Evolutionary conservation across 2,888 invertebrate species (phyloP), one percentile per base, ranked within the genome.

Genomic region (Lacanobia oleracea): DNA sequence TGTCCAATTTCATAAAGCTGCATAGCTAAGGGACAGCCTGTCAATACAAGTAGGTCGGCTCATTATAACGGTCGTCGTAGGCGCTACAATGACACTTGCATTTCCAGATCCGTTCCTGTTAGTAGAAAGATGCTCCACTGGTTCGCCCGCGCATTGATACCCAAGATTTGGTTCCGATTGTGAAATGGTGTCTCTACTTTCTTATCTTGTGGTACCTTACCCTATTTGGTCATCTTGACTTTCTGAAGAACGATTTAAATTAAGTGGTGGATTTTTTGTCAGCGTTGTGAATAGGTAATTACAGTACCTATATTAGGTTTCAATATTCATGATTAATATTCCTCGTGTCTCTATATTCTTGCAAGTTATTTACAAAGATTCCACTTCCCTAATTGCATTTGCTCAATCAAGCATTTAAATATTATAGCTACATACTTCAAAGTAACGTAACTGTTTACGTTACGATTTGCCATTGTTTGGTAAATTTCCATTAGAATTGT

Each of bases 31-130:
- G 59, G 51, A 53, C 77, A 53, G 53, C 27, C 33, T 60, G 66
- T 75, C 80, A 72, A 45, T 67, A 54, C 56, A 87, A 87, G 85
- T 89, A 75, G 88, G 88, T 82, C 87, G 84, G 75, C 83, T 85
- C 84, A 85, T 84, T 88, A 86, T 89, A 89, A 90, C 89, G 87
- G 89, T 85, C 27, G 7, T 65, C 69, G 88, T 90, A 87, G 90
- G 89, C 85, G 90, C 83, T 82, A 87, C 89, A 89, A 88, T 87
- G 79, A 79, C 86, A 86, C 83, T 87, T 85, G 86, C 83, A 84
- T 87, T 88, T 85, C 88, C 84, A 85, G 85, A 82, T 84, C 77
- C 54, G 81, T 87, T 88, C 86, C 85, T 74, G 88, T 87, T 84
- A 84, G 75, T 81, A 77, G 75, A 68, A 75, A 82, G 84, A 86